phyloP scores from a whole-genome alignment of 2,888 invertebrate genomes.

The Hemicrepidius hirtus region DNA sequence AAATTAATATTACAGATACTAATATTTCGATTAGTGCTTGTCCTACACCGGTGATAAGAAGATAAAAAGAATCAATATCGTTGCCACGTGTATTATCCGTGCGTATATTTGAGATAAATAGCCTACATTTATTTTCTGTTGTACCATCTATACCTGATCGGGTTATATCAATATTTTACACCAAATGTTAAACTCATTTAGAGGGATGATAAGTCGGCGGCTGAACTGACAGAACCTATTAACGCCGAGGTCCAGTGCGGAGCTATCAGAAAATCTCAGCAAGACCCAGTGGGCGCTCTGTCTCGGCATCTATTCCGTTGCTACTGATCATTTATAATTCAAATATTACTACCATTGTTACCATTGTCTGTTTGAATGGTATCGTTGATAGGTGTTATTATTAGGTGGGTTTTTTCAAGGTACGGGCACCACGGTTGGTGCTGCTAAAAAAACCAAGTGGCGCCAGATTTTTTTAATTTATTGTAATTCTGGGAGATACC shows the following conservation, averaged over 20 bases:
- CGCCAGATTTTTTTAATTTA: slow-evolving; percentile 35
- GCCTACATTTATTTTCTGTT: slow-evolving; percentile 13
- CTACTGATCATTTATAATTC: slow-evolving; percentile 68
- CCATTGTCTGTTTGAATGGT: slow-evolving; percentile 32
- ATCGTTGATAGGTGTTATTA: slow-evolving; percentile 46
- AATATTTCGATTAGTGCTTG: slow-evolving; percentile 39
- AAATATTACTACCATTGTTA: slow-evolving; percentile 66
- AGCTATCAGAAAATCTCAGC: slow-evolving; percentile 62
- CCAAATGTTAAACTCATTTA: slow-evolving; percentile 61
- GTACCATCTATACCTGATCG: slow-evolving; percentile 16
- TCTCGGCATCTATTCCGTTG: slow-evolving; percentile 55
- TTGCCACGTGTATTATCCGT: slow-evolving; percentile 33
- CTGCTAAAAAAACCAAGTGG: slow-evolving; percentile 19
- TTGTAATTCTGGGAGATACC: not conserved
- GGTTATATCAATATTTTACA: slow-evolving; percentile 64
- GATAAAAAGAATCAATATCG: slow-evolving; percentile 44
- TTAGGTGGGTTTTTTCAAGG: slow-evolving; percentile 32
- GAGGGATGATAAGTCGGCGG: slow-evolving; percentile 63
- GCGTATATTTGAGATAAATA: slow-evolving; percentile 13
- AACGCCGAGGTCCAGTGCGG: slow-evolving; percentile 60
- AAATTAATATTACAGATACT: slow-evolving; percentile 28
- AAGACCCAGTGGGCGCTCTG: slow-evolving; percentile 54
- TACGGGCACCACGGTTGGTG: slow-evolving; percentile 16
- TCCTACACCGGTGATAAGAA: slow-evolving; percentile 18
- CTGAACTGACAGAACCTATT: slow-evolving; percentile 68